phyloP scores from a whole-genome alignment of 2,113 vertebrate genomes.

The Verasper variegatus region DNA sequence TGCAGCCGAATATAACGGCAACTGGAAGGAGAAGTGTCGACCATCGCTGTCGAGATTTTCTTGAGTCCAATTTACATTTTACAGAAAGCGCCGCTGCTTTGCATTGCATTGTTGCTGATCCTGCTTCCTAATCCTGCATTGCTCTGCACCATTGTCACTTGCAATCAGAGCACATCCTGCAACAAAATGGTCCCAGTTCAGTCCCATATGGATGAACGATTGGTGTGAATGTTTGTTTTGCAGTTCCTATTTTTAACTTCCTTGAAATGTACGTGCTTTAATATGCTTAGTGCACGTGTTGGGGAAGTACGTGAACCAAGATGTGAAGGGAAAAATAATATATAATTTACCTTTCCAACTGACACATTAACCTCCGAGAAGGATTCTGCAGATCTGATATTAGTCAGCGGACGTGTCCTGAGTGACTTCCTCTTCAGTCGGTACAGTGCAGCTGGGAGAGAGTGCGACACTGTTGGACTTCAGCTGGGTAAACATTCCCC shows the following conservation, averaged over 20 bases:
- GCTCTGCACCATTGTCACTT: constrained; percentile 7
- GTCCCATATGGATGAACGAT: not conserved
- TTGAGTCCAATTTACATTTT: constrained; percentile 11
- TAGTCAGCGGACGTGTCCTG: constrained; percentile 48
- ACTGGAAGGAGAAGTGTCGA: not conserved
- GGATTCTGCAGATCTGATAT: constrained; percentile 33
- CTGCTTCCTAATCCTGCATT: constrained; percentile 25
- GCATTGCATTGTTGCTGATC: constrained; percentile 21
- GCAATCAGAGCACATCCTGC: constrained; percentile 11
- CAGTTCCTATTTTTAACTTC: not conserved
- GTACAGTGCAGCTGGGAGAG: constrained; percentile 59
- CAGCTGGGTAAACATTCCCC: constrained; percentile 84
- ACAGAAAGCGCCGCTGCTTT: not conserved
- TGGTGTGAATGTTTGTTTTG: not conserved
- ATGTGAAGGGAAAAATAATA: not conserved
- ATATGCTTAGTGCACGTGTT: not conserved
- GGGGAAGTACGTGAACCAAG: not conserved
- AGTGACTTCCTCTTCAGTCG: constrained; percentile 64
- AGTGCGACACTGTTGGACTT: constrained; percentile 77
- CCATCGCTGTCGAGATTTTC: not conserved
- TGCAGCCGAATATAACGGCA: not conserved
- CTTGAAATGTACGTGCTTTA: not conserved
- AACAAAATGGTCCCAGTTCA: not conserved
- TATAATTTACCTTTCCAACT: not conserved
- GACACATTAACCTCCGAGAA: constrained; percentile 18